Conservation (phyloP, 2,113 vertebrate genomes). For the Diadophis punctatus region DNA sequence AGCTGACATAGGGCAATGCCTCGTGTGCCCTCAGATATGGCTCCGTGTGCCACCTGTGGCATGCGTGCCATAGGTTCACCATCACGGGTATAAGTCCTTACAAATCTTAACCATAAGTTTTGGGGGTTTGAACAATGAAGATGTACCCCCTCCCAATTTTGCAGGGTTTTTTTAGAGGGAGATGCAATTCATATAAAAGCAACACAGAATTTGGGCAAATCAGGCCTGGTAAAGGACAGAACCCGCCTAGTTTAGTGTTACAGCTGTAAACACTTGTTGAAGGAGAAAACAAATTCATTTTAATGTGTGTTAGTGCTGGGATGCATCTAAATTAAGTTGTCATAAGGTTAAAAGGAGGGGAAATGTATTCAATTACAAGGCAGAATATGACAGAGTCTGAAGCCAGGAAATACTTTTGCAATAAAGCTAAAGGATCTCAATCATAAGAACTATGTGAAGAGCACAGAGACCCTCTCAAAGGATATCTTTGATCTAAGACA, state of each 20-base stretch:
- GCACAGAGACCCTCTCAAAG: not conserved
- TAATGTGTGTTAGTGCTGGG: not conserved
- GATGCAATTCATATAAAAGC: not conserved
- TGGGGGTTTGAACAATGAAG: not conserved
- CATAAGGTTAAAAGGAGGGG: not conserved
- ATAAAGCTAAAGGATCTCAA: not conserved
- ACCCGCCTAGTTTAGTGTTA: not conserved
- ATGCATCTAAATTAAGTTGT: conserved; percentile 1
- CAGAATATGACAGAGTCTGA: not conserved
- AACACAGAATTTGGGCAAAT: not conserved
- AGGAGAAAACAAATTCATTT: not conserved
- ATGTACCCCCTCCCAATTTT: not conserved
- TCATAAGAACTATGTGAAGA: not conserved
- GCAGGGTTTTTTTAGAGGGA: not conserved
- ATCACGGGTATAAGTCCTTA: not conserved
- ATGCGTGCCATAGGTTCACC: too few species aligned
- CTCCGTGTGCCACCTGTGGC: too few species aligned
- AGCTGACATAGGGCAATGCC: too few species aligned
- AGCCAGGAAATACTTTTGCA: not conserved
- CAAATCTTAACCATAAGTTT: not conserved
- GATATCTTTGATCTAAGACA: not conserved
- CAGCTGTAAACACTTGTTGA: not conserved
- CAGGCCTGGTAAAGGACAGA: not conserved
- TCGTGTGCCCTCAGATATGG: too few species aligned
- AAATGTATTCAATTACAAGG: not conserved